Conservation (phyloP, 2,113 vertebrate genomes). For the Passerina amoena region DNA sequence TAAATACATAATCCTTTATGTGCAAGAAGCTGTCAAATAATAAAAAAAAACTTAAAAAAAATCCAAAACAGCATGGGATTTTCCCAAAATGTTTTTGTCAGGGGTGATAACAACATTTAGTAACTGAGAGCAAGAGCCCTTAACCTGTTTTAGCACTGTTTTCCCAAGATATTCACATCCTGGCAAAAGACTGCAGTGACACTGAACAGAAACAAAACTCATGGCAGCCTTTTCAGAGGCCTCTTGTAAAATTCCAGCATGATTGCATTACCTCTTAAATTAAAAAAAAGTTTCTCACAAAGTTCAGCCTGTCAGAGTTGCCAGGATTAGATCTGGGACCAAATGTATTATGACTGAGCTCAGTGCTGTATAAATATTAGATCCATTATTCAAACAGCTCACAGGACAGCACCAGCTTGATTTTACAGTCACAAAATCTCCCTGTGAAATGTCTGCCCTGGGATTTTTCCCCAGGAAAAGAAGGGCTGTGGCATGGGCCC, state of each 20-base stretch:
- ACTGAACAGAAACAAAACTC: not conserved
- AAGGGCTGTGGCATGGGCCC: not conserved
- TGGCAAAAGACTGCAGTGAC: not conserved
- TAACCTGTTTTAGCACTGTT: not conserved
- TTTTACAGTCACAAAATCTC: not conserved
- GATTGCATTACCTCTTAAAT: not conserved
- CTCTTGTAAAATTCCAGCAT: not conserved
- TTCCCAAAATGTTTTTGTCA: not conserved
- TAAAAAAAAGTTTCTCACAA: not conserved
- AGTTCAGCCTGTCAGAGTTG: not conserved
- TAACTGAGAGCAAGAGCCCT: not conserved
- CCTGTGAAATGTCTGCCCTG: not conserved
- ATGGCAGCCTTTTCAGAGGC: not conserved
- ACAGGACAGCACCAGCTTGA: not conserved
- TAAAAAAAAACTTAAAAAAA: not conserved
- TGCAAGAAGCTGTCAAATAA: not conserved
- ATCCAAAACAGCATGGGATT: not conserved
- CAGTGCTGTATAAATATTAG: not conserved
- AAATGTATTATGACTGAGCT: not conserved
- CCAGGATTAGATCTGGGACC: not conserved
- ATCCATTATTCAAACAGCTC: slow-evolving; percentile 3
- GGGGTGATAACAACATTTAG: not conserved
- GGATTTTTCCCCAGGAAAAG: not conserved
- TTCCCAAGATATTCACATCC: not conserved
- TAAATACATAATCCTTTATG: not conserved